Percentiles rank a stretch among this genome's conserved stretches.
These are phyloP conservation scores for Terrapene triunguis DNA, from an alignment of 2,113 vertebrate species.

Conservation along the genomic window DNA sequence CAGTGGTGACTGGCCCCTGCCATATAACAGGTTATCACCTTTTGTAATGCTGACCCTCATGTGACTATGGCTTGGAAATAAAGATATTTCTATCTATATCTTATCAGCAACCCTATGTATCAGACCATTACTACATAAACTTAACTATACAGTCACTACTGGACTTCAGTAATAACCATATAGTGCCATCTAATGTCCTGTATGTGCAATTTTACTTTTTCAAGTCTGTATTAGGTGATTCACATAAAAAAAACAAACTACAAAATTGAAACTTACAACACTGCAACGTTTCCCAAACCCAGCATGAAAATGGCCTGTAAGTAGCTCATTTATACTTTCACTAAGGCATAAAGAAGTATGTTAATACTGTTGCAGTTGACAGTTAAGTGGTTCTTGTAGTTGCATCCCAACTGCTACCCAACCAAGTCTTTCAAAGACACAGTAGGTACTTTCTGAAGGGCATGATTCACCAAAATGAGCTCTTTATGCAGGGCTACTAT, in stretches of 20 bases:
- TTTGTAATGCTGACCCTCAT: neutral
- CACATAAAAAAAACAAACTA: neutral
- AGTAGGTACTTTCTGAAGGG: neutral
- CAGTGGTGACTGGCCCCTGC: neutral
- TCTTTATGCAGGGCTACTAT: neutral
- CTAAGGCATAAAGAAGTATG: neutral
- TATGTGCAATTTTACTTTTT: neutral
- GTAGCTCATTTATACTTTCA: neutral
- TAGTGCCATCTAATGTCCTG: constrained; percentile 38
- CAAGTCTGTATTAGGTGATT: neutral
- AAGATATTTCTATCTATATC: neutral
- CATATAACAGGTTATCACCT: rapidly evolving
- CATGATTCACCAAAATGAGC: neutral
- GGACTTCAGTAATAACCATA: neutral
- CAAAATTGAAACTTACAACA: neutral
- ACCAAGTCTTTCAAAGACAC: neutral
- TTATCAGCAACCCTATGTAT: neutral
- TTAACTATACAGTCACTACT: neutral
- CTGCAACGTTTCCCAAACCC: neutral
- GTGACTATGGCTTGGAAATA: neutral
- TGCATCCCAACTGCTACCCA: neutral
- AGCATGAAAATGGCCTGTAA: neutral
- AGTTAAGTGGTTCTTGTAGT: neutral
- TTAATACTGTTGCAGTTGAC: neutral
- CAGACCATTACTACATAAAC: neutral